phyloP scores from a whole-genome alignment of 2,888 invertebrate genomes.

The Drosophila tripunctata region DNA sequence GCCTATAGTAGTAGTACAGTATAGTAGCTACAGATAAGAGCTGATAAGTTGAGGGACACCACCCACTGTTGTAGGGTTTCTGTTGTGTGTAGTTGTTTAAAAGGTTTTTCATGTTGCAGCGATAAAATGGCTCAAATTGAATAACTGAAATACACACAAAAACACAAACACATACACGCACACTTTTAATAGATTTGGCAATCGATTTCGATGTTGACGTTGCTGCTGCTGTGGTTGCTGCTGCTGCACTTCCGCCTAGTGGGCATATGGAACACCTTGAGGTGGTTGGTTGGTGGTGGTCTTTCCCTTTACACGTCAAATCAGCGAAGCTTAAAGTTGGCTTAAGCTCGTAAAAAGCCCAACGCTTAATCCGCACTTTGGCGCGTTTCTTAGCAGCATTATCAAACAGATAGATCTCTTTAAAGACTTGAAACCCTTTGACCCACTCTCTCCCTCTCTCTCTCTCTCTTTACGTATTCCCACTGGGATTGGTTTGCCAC shows the following conservation, averaged over 20 bases:
- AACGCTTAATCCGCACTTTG: constrained; percentile 71
- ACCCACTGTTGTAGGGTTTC: constrained; percentile 30
- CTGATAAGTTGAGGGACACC: constrained; percentile 61
- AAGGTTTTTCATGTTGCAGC: constrained; percentile 72
- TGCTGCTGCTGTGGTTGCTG: constrained; percentile 9
- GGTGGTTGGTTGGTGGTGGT: background rate
- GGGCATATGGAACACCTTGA: constrained; percentile 17
- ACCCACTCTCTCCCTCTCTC: background rate
- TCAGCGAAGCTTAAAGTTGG: constrained; percentile 69
- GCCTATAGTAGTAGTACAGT: too few relatives aligned
- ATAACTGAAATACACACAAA: constrained; percentile 53
- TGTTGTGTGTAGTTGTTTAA: constrained; percentile 63
- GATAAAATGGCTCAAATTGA: constrained; percentile 76
- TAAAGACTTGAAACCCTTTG: too few relatives aligned
- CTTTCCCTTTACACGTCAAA: constrained; percentile 22
- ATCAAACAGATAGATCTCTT: background rate
- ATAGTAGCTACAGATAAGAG: too few relatives aligned
- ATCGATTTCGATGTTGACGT: constrained; percentile 41
- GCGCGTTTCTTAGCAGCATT: constrained; percentile 73
- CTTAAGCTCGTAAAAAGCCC: constrained; percentile 36
- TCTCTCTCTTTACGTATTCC: background rate
- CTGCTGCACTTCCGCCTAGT: constrained; percentile 43
- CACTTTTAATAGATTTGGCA: constrained; percentile 36
- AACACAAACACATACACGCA: background rate
- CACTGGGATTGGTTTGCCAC: constrained; percentile 18